Conservation (phyloP, 2,888 invertebrate genomes). For the Synanthedon tipuliformis region DNA sequence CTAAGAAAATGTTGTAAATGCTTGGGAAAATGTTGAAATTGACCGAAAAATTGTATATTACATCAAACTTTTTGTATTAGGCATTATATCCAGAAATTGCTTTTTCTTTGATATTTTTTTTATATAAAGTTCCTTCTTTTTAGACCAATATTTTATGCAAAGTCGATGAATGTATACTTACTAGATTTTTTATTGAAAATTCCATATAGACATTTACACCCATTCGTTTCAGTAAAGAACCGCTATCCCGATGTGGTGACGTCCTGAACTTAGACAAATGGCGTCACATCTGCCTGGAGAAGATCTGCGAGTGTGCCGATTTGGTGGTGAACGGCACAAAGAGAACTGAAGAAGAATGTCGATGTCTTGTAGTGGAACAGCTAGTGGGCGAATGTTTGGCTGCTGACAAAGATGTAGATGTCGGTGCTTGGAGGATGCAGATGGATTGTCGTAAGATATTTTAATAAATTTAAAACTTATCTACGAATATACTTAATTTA, state of each 20-base stretch:
- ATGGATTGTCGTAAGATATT: slow-evolving; percentile 75
- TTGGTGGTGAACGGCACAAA: slow-evolving; percentile 52
- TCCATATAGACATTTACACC: background rate
- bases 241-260: slow-evolving; percentile 73
- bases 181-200: background rate
- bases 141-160: background rate
- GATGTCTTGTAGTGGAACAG: slow-evolving; percentile 76
- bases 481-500: too few species aligned
- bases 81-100: too few species aligned
- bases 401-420: slow-evolving; percentile 70
- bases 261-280: slow-evolving; percentile 76
- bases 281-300: slow-evolving; percentile 79
- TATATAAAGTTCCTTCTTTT: slow-evolving; percentile 1
- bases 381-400: slow-evolving; percentile 81
- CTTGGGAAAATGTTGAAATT: too few species aligned
- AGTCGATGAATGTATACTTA: background rate
- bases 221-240: slow-evolving; percentile 62
- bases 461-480: background rate
- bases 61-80: too few species aligned
- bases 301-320: slow-evolving; percentile 79
- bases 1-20: too few species aligned
- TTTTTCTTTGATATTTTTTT: background rate
- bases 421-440: slow-evolving; percentile 78
- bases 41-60: too few species aligned
- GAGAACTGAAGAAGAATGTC: slow-evolving; percentile 61